Evolutionary conservation across 2,113 vertebrate species (phyloP), one percentile per base, ranked within the genome.

Genomic region (Lycaon pictus): DNA sequence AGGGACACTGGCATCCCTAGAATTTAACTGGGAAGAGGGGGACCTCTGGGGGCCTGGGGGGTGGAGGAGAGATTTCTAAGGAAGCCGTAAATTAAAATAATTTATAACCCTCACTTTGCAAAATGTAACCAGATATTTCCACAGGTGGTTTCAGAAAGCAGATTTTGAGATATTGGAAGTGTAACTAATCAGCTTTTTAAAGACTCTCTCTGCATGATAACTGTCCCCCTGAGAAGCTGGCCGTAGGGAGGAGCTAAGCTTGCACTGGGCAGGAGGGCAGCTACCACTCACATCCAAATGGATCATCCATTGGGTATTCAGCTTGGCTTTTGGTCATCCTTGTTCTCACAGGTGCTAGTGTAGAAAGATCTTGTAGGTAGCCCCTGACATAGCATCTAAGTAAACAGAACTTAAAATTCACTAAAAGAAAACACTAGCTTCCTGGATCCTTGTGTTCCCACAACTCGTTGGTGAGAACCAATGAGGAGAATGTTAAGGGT

Each of bases 401-500:
- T 60, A 11, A 67, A 56, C 62, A 82, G 23, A 86, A 94, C 65
- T 92, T 93, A 80, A 76, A 96, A 83, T 56, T 76, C 53, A 74
- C 62, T 79, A 0, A 27, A 74, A 76, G 77, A 94, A 90, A 77
- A 62, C 2, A 13, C 43, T 37, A 58, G 16, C 29, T 89, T 93
- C 51, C 37, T 62, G 5, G 48, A 43, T 11, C 32, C 51, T 72
- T 69, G 4, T 35, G 10, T 67, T 69, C n/a, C 53, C 48, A 4
- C 32, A 20, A 62, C 51, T 74, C 65, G 77, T 76, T 43, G 23
- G 11, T 82, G n/a, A 69, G 60, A 80, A 63, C 3, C 16, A n/a
- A 25, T 15, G 2, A 69, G 16, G 32, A 60, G 22, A 60, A 27
- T 93, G 74, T 65, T 62, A 69, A 32, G 51, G 56, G 17, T 22